Evolutionary conservation across 35 echinoderm and acorn worm genomes (phyloP), one percentile per base, ranked within the genome.

Genomic region (Patiria miniata): DNA sequence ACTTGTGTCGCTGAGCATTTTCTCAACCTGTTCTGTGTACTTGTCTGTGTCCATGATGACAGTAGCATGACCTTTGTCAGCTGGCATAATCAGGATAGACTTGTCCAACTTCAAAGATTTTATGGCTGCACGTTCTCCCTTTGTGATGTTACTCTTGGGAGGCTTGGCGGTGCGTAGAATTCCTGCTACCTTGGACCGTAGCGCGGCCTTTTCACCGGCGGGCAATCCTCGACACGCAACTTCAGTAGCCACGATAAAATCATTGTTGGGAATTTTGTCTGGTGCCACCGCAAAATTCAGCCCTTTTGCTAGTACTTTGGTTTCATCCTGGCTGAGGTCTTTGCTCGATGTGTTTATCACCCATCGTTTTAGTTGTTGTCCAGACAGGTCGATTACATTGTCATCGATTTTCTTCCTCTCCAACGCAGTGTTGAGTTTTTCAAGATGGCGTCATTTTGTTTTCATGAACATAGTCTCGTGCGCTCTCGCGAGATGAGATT

Each of bases 251-350:
- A 60, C 83, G 4, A 85, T 85, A 60, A 85, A 61, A 59, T 85
- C 83, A 19, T 55, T 28, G 23, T 68, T 44, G 33, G 86, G 86
- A 15, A 88, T 7, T 39, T 68, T 68, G 19, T 57, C 58, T 1
- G 89, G 89, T 42, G 89, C 68, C 18, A 85, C 42, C 16, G 89
- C 89, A 83, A 91, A 91, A 77, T 91, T 91, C 36, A 91, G 42
- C 1, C 89, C 89, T 38, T 85, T 61, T 29, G 61, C 55, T 68
- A 83, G 50, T 2, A 90, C 60, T 17, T 44, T 0, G 36, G 57
- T 18, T 77, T 90, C 39, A 18, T 9, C 18, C 10, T 83, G 1
- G 5, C 57, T 42, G 2, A 90, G 79, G 5, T 7, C 55, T 21
- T 68, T 17, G 15, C 55, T 84, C 9, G 82, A 84, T 9, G 55